Evolutionary conservation across 2,888 invertebrate species (phyloP), one percentile per base, ranked within the genome.

Genomic region (Eupithecia subumbrata): DNA sequence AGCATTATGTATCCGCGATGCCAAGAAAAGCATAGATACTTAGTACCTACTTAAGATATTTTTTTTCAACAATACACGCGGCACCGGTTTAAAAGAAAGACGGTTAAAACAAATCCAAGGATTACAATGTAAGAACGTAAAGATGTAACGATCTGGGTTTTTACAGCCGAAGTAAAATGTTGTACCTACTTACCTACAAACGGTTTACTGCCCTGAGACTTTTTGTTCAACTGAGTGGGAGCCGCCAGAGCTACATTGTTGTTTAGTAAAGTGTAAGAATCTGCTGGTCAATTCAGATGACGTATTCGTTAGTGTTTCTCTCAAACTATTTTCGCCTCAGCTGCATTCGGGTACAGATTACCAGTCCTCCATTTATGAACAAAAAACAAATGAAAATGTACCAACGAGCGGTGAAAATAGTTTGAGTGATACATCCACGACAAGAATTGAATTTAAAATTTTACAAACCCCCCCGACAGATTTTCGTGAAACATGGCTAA

Each of bases 41-140:
- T 30, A 30, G 30, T 30, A 30, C n/a, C n/a, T n/a, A n/a, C n/a
- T n/a, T n/a, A n/a, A n/a, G n/a, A n/a, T n/a, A n/a, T n/a, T n/a
- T 30, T 30, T 43, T 43, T 43, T 43, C 12, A 22, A 5, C 25
- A 60, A 14, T 12, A 25, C 5, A 9, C 3, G 1, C 52, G 16
- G 4, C 9, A 56, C 22, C 52, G 18, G 18, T 68, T 43, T 37
- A 43, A 25, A 45, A 22, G 16, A 72, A 75, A 72, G 78, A 77
- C 78, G 69, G 77, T 79, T 80, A 76, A 81, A 81, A 64, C 78
- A 77, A 78, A 81, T 81, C 79, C 77, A 56, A 75, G 74, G 79
- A 79, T 80, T 80, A 79, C 81, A 77, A 76, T 81, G 80, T 80
- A 72, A 74, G 75, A 60, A 60, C 22, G 74, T 73, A 71, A 30